Evolutionary conservation across 2,797 vertebrate species (phyloP), one percentile per base, ranked within the genome.

Genomic region (Todus mexicanus): DNA sequence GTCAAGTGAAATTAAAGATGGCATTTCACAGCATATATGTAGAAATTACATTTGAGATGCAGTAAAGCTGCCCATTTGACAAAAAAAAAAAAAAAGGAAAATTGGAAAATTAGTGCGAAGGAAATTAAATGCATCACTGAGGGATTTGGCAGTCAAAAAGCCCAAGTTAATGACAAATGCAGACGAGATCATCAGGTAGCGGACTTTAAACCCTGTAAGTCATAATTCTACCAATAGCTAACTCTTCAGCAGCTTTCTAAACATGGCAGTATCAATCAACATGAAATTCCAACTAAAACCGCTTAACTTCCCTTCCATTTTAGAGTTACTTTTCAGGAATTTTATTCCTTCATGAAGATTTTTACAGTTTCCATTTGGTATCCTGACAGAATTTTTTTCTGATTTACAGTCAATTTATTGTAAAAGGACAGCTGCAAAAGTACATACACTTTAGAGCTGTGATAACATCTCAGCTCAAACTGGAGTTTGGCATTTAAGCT

Each of bases 401-500:
- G 76, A 92, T 96, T 96, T 95, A 92, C 38, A 93, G 63, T 91
- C 82, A 87, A 91, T 93, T 96, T 93, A 63, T 31, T 80, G 43
- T 43, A 87, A 90, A 87, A 68, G n/a, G 16, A 48, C 85, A 71
- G 66, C 71, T 93, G 56, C 85, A 95, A 96, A 97, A 90, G 37
- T 35, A 63, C 71, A 78, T 83, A 96, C 89, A 96, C 77, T 59
- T 66, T 90, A 90, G 87, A 90, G 61, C 50, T 74, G 7, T 78
- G 82, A 91, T 96, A 92, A 95, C 22, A 2, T 78, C 61, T 56
- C 43, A 85, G 73, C 78, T 95, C 48, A 88, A 86, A 85, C 51
- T 82, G 68, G 53, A 90, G 86, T 57, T 56, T 93, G 81, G 48
- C 27, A 82, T 88, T 95, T 84, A 87, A 47, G 35, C 31, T 89